Evolutionary conservation across 92 coral and sea anemone genomes (phyloP), one percentile per base, ranked within the genome.

Genomic region (Parazoanthus darwini): DNA sequence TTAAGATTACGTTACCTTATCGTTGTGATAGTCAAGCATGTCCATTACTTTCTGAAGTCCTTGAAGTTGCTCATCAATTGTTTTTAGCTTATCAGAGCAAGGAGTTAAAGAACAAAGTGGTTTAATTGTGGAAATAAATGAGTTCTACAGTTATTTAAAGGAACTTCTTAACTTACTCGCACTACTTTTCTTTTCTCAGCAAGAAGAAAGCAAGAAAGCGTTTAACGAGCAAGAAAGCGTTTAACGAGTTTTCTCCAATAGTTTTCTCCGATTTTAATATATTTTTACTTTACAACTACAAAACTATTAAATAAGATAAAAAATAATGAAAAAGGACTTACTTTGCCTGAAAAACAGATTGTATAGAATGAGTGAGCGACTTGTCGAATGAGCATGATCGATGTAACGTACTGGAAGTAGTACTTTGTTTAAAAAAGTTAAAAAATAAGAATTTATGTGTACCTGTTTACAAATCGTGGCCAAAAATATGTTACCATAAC

Each of bases 31-130:
- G 85, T 85, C 83, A 63, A 94, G 86, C 81, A 89, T 82, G 66
- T 91, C 94, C 74, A 93, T 90, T 9, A 93, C 88, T 88, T 88
- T 88, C 80, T 91, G 82, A 9, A 94, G 89, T 38, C 94, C 88
- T 74, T 90, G 90, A 26, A 94, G 91, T 76, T 94, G 94, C 4
- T 93, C 91, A 78, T 80, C 91, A 85, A 94, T 79, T 81, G 90
- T 76, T 59, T 88, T 91, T 29, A 94, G 86, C 98, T 94, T 93
- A 59, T 37, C 35, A 33, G 63, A 71, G 67, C 16, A 7, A 70
- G 67, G 36, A 23, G 78, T 85, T 85, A 18, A 72, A 82, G 78
- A 39, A 56, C 80, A 67, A n/a, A 67, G 67, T 77, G 22, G 26
- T 8, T 58, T 44, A 82, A 77, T 10, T 15, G 36, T 37, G 36